phyloP scores from a whole-genome alignment of 2,113 vertebrate genomes.

The Hydropotes inermis region DNA sequence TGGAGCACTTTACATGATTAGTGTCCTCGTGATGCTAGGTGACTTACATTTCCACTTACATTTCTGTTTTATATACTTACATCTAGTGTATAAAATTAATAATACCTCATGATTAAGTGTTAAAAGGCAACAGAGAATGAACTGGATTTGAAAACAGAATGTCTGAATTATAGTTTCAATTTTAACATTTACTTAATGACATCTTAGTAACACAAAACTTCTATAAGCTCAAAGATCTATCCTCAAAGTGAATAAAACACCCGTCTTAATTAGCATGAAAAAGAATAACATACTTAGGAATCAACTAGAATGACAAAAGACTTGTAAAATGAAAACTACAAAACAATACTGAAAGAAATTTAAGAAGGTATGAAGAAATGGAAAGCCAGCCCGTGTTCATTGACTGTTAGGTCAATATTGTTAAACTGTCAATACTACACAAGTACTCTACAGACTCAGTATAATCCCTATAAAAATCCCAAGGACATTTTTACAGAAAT shows the following conservation, averaged over 20 bases:
- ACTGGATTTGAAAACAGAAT: neutral
- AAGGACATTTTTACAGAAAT: neutral
- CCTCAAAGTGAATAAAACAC: neutral
- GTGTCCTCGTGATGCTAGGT: neutral
- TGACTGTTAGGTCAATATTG: neutral
- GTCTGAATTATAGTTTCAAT: neutral
- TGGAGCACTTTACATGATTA: neutral
- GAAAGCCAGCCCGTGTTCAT: neutral
- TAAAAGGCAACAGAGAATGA: neutral
- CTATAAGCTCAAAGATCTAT: neutral
- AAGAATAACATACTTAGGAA: neutral
- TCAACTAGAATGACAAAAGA: neutral
- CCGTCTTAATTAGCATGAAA: neutral
- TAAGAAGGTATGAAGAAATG: neutral
- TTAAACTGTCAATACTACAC: neutral
- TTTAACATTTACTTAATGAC: neutral
- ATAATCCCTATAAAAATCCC: neutral
- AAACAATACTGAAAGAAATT: neutral
- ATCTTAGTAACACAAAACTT: neutral
- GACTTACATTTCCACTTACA: neutral
- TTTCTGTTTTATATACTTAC: neutral
- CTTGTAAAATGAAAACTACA: neutral
- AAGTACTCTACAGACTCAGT: neutral
- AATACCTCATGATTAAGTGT: rapidly evolving
- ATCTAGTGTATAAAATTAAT: neutral